Evolutionary conservation across 2,797 vertebrate genomes (phyloP).

Genomic region (Argentina silus): DNA sequence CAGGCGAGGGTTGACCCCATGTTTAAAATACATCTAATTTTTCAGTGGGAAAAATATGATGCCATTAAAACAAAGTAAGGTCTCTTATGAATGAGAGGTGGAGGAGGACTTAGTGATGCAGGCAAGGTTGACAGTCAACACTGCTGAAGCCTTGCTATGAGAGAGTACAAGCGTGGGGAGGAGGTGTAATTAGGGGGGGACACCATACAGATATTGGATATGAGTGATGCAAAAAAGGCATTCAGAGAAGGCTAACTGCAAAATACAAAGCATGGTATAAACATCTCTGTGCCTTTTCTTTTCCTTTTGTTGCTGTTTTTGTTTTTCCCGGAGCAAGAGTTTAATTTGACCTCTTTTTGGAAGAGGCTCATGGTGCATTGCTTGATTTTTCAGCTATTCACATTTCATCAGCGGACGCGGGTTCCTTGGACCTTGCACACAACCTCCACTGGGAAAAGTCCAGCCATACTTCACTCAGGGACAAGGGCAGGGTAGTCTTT

Average conservation of each 20-base stretch:
- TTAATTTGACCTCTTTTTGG: not conserved
- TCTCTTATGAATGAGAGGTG: not conserved
- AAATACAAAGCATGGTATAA: not conserved
- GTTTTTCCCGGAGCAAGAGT: not conserved
- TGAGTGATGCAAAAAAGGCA: not conserved
- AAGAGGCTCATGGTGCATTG: not conserved
- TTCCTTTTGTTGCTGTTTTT: not conserved
- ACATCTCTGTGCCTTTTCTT: not conserved
- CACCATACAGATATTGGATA: not conserved
- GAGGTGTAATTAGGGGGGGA: not conserved
- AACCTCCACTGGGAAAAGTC: slow-evolving; percentile 47
- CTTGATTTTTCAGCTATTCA: slow-evolving; percentile 8
- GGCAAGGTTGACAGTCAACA: not conserved
- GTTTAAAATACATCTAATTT: slow-evolving; percentile 16
- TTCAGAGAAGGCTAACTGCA: not conserved
- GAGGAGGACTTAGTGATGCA: not conserved
- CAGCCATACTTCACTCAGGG: slow-evolving; percentile 61
- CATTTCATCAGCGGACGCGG: not conserved
- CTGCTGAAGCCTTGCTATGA: too few species aligned
- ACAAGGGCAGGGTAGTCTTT: slow-evolving; percentile 67
- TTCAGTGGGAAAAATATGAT: slow-evolving; percentile 13
- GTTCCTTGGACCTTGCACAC: slow-evolving; percentile 11
- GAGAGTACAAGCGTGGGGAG: too few species aligned
- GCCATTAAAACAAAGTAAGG: not conserved
- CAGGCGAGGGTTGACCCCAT: slow-evolving; percentile 30